These are phyloP conservation scores for Drosophila busckii DNA, from an alignment of 1,140 invertebrate species.

Conservation along the genomic window DNA sequence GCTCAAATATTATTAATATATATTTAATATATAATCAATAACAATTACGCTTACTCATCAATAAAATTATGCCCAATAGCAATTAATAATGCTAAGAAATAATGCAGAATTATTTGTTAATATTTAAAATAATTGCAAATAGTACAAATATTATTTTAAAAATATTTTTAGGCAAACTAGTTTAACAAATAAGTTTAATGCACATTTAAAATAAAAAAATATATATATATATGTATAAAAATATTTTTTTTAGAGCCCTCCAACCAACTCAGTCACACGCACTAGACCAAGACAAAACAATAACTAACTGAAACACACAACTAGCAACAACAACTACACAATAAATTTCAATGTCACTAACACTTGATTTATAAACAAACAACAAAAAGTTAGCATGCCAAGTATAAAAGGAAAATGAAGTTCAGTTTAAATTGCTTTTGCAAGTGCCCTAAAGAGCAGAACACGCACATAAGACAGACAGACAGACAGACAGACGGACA, in stretches of 20 bases:
- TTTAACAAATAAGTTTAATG: constrained; percentile 37
- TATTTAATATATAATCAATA: neutral
- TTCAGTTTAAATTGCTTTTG: constrained; percentile 1
- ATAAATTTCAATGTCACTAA: constrained; percentile 75
- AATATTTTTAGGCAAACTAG: too few species aligned
- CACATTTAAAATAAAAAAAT: constrained; percentile 31
- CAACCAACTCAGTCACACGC: constrained; percentile 67
- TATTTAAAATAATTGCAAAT: too few species aligned
- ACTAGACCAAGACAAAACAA: constrained; percentile 51
- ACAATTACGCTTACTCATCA: neutral
- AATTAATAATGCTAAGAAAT: too few species aligned
- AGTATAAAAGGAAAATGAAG: neutral
- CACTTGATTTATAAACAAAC: constrained; percentile 65
- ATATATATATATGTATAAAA: neutral
- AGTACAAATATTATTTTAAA: too few species aligned
- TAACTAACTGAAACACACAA: constrained; percentile 8
- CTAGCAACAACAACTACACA: constrained; percentile 24
- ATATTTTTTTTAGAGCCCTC: constrained; percentile 11
- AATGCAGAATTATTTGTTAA: too few species aligned
- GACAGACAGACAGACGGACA: too few species aligned
- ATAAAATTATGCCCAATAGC: constrained; percentile 17
- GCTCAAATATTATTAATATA: too few species aligned
- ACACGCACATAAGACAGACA: too few species aligned
- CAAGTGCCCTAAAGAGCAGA: neutral
- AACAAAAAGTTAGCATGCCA: constrained; percentile 9